Conservation (phyloP, 2,113 vertebrate species). For the Gasterosteus aculeatus region DNA sequence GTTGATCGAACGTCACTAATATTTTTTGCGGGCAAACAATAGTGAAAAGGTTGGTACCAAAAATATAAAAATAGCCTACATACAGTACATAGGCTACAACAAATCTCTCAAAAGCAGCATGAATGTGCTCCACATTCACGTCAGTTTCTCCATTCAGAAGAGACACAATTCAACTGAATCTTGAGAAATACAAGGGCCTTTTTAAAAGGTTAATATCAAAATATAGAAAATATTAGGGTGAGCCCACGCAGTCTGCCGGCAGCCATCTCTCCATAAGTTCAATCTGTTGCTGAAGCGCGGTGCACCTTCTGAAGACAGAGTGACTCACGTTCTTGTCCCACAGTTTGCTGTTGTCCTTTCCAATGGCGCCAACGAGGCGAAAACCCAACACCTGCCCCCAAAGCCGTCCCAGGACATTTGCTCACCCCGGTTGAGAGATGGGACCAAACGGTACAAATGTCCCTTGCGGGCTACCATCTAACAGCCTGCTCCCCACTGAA, state of each 20-base stretch:
- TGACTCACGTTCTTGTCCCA: slow-evolving; percentile 31
- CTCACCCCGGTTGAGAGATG: slow-evolving; percentile 1
- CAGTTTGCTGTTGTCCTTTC: slow-evolving; percentile 19
- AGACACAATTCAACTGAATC: background rate
- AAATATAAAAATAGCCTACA: background rate
- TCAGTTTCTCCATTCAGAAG: background rate
- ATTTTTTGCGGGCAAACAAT: background rate
- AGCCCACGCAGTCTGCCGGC: slow-evolving; percentile 4
- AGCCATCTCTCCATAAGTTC: background rate
- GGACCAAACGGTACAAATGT: slow-evolving; percentile 42
- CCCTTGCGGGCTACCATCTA: slow-evolving; percentile 47
- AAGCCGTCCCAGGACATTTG: slow-evolving; percentile 47
- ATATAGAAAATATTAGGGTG: slow-evolving; percentile 17
- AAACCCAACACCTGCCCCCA: slow-evolving; percentile 24
- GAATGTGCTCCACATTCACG: background rate
- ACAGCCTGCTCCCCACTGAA: slow-evolving; percentile 27
- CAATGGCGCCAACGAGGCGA: slow-evolving; percentile 14
- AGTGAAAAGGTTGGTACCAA: background rate
- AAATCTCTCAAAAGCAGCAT: background rate
- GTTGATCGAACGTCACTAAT: background rate
- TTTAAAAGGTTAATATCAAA: slow-evolving; percentile 19
- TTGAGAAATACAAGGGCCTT: background rate
- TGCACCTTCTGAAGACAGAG: slow-evolving; percentile 5
- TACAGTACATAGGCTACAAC: too few species aligned
- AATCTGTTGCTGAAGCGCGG: slow-evolving; percentile 8